These are phyloP conservation scores for Seriola dumerili DNA, from an alignment of 2,113 vertebrate species.

Conservation along the genomic window DNA sequence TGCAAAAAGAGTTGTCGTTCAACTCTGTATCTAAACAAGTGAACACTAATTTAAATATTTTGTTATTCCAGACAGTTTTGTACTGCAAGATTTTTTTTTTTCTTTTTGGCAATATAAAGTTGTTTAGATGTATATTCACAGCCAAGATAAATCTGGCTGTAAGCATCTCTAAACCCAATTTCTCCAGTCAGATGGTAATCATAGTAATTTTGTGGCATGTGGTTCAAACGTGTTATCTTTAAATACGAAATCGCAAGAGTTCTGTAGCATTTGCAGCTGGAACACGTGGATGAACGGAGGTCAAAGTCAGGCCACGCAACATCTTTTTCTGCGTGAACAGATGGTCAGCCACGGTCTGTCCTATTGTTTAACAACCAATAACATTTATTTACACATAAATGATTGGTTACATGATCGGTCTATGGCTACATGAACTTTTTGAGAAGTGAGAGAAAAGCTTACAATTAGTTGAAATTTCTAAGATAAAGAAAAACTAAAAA, in stretches of 20 bases:
- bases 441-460: conserved; percentile 14
- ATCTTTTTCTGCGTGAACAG: background rate
- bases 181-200: conserved; percentile 46
- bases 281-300: conserved; percentile 19
- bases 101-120: background rate
- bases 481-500: background rate
- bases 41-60: background rate
- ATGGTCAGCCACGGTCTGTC: background rate
- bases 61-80: background rate
- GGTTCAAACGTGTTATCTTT: conserved; percentile 33
- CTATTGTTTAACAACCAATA: background rate
- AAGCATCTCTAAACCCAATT: conserved; percentile 36
- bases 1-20: background rate
- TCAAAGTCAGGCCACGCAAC: conserved; percentile 32
- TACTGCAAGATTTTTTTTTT: background rate
- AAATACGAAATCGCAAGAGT: conserved; percentile 13
- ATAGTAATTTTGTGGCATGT: conserved; percentile 40
- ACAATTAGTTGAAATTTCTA: conserved; percentile 10
- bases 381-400: conserved; percentile 15
- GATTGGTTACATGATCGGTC: conserved; percentile 33
- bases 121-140: conserved; percentile 36
- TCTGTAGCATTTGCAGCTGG: conserved; percentile 28
- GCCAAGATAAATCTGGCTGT: conserved; percentile 34
- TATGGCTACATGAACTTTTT: conserved; percentile 27
- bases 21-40: background rate